phyloP scores from a whole-genome alignment of 1,140 invertebrate genomes.

The Meloidogyne hapla region DNA sequence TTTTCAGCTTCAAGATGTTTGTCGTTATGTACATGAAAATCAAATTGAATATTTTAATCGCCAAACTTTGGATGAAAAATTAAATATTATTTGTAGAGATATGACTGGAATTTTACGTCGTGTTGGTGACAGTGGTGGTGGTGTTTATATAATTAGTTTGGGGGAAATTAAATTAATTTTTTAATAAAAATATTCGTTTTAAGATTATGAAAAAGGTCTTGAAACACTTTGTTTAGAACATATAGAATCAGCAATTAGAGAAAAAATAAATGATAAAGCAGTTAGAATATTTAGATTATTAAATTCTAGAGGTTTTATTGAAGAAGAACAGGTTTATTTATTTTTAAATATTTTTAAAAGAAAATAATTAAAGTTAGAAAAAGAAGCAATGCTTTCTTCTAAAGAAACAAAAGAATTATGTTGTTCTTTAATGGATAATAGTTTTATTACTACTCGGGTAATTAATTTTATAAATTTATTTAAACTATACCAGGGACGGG shows the following conservation, averaged over 20 bases:
- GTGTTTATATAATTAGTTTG: conserved; percentile 47
- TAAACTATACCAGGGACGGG: too few relatives aligned
- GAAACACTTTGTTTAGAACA: conserved; percentile 44
- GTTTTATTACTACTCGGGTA: conserved; percentile 46
- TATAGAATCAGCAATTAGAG: conserved; percentile 47
- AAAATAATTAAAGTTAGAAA: conserved; percentile 22
- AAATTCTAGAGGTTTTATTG: conserved; percentile 32
- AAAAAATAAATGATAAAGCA: conserved; percentile 43
- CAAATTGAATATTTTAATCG: conserved; percentile 14
- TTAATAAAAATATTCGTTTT: conserved; percentile 21
- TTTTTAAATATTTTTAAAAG: background rate
- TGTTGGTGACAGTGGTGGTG: conserved; percentile 48
- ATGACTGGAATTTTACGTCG: conserved; percentile 33
- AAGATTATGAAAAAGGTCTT: conserved; percentile 46
- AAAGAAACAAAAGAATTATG: conserved; percentile 49
- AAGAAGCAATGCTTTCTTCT: conserved; percentile 47
- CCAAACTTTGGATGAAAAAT: conserved; percentile 22
- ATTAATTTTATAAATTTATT: too few relatives aligned
- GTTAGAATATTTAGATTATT: conserved; percentile 47
- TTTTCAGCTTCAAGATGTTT: conserved; percentile 36
- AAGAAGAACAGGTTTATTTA: conserved; percentile 44
- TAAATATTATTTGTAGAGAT: conserved; percentile 33
- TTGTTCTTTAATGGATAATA: conserved; percentile 39
- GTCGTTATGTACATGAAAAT: conserved; percentile 32
- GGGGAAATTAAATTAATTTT: background rate